Evolutionary conservation across 2,888 invertebrate genomes (phyloP).

Genomic region (Monopis laevigella): DNA sequence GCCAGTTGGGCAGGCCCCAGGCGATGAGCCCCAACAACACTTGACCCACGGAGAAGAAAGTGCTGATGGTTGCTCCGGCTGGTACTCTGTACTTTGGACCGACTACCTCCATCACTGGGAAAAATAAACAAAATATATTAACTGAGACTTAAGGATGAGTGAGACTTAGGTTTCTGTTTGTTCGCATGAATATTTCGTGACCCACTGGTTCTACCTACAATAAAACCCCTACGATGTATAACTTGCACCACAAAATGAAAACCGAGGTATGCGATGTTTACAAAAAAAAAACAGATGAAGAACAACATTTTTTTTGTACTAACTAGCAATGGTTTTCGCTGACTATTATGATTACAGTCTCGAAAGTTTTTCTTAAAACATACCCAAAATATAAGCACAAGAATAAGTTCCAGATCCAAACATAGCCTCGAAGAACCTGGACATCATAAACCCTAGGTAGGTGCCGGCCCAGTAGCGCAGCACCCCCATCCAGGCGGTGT

Average conservation of each 20-base stretch:
- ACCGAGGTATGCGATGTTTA: too few relatives aligned
- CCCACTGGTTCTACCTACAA: too few relatives aligned
- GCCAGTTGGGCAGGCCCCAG: constrained; percentile 75
- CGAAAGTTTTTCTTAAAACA: constrained; percentile 55
- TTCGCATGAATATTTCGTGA: too few relatives aligned
- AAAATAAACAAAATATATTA: constrained; percentile 28
- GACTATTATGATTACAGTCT: too few relatives aligned
- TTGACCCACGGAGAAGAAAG: constrained; percentile 76
- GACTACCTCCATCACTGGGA: constrained; percentile 80
- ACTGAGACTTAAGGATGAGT: too few relatives aligned
- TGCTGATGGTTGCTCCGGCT: constrained; percentile 73
- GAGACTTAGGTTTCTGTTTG: too few relatives aligned
- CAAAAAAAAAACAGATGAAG: too few relatives aligned
- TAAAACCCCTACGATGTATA: too few relatives aligned
- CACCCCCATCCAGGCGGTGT: constrained; percentile 71
- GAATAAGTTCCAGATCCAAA: constrained; percentile 74
- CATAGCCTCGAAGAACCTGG: constrained; percentile 74
- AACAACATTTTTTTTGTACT: too few relatives aligned
- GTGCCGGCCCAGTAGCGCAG: constrained; percentile 65
- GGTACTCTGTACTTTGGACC: constrained; percentile 75
- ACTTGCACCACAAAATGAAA: too few relatives aligned
- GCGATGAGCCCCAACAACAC: constrained; percentile 72
- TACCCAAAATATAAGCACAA: constrained; percentile 74
- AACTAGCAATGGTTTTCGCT: too few relatives aligned
- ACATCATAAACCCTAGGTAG: constrained; percentile 70